Evolutionary conservation across 2,888 invertebrate species (phyloP).

Genomic region (Tenthredo livida): DNA sequence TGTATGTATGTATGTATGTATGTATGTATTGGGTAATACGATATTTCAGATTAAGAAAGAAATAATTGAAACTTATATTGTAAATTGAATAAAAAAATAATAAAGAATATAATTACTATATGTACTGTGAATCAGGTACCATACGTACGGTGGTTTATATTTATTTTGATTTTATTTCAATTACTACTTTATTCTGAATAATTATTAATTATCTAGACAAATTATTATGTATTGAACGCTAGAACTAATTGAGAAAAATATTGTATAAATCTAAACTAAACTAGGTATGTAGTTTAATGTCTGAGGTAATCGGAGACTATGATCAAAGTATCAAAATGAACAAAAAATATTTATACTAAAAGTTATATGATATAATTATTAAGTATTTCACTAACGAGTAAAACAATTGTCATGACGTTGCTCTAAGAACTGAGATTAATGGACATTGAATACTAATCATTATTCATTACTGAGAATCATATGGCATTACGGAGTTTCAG

Average conservation of each 20-base stretch:
- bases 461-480: conserved; percentile 25
- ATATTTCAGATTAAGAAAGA: not conserved
- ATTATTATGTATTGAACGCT: not conserved
- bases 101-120: conserved; percentile 49
- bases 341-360: not conserved
- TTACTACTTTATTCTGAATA: not conserved
- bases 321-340: conserved; percentile 4
- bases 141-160: conserved; percentile 60
- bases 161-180: conserved; percentile 1
- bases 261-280: conserved; percentile 1
- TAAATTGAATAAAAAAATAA: not conserved
- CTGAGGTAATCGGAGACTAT: conserved; percentile 44
- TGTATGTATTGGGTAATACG: no score
- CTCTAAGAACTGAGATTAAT: not conserved
- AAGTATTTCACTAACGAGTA: not conserved
- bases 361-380: not conserved
- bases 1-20: not conserved
- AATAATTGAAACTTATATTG: not conserved
- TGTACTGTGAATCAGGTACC: conserved; percentile 71
- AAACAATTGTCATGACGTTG: conserved; percentile 18
- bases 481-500: conserved; percentile 30
- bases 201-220: not conserved
- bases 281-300: not conserved
- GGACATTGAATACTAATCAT: not conserved
- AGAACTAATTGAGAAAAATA: not conserved